A percentile compares a stretch with the other conserved stretches of the same genome.
These are phyloP conservation scores for Pterostichus niger DNA, from an alignment of 2,888 invertebrate species.

Conservation along the genomic window DNA sequence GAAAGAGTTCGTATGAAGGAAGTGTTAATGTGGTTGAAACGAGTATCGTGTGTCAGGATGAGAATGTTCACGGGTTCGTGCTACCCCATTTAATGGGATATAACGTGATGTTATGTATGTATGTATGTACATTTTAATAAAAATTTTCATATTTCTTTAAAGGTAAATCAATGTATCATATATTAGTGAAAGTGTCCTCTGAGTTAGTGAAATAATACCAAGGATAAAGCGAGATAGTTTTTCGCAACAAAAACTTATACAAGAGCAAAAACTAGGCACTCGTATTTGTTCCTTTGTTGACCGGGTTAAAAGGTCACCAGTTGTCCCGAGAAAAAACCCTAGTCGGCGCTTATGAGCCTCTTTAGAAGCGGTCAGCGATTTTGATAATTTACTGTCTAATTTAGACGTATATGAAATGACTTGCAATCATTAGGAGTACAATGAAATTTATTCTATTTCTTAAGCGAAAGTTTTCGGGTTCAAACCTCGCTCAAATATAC, in stretches of 20 bases:
- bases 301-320: neutral
- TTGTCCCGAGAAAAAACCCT: conserved; percentile 3
- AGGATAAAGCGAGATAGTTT: neutral
- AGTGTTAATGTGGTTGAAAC: no score
- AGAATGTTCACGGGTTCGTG: no score
- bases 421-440: neutral
- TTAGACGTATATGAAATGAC: neutral
- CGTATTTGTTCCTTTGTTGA: neutral
- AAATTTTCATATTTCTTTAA: neutral
- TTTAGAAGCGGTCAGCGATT: conserved; percentile 24
- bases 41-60: no score
- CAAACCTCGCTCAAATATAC: no score
- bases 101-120: no score
- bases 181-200: no score
- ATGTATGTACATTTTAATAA: neutral
- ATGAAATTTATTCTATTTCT: no score
- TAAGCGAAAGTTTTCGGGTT: no score
- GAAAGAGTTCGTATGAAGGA: no score
- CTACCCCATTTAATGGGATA: no score
- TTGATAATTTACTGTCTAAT: conserved; percentile 24
- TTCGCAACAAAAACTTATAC: neutral
- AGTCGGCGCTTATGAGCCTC: neutral
- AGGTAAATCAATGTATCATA: no score
- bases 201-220: neutral
- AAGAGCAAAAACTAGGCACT: neutral